These are phyloP conservation scores for Ooceraea biroi DNA, from an alignment of 1,140 invertebrate genomes.

Conservation along the genomic window DNA sequence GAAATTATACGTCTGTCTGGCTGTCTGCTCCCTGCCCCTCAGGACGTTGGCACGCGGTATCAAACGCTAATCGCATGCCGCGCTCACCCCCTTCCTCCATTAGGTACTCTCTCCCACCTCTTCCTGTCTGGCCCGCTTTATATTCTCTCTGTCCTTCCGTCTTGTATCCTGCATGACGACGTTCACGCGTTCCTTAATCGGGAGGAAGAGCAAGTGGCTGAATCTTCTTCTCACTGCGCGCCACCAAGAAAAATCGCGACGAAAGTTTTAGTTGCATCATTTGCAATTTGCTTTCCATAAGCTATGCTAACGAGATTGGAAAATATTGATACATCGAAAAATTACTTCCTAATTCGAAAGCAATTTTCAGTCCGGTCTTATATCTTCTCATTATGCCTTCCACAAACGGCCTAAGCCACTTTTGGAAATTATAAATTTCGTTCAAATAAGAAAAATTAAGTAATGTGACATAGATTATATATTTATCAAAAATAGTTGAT, in stretches of 20 bases:
- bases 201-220: constrained; percentile 22
- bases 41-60: constrained; percentile 79
- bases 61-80: constrained; percentile 78
- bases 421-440: neutral
- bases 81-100: constrained; percentile 65
- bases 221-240: neutral
- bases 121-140: constrained; percentile 71
- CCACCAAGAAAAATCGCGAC: constrained; percentile 10
- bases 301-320: neutral
- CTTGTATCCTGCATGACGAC: constrained; percentile 67
- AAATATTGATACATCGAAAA: neutral
- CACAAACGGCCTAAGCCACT: neutral
- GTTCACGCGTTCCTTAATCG: constrained; percentile 49
- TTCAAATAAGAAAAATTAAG: constrained; percentile 1
- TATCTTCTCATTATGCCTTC: neutral
- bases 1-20: constrained; percentile 84
- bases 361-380: neutral
- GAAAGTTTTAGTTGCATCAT: neutral
- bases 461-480: neutral
- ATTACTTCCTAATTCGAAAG: neutral
- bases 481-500: neutral
- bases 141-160: constrained; percentile 65
- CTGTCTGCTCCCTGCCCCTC: constrained; percentile 78
- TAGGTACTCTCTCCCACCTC: constrained; percentile 64
- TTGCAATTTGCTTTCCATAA: neutral